Base-by-base conservation (phyloP, 2,888 invertebrate species). In the Cheilosia urbana region DNA sequence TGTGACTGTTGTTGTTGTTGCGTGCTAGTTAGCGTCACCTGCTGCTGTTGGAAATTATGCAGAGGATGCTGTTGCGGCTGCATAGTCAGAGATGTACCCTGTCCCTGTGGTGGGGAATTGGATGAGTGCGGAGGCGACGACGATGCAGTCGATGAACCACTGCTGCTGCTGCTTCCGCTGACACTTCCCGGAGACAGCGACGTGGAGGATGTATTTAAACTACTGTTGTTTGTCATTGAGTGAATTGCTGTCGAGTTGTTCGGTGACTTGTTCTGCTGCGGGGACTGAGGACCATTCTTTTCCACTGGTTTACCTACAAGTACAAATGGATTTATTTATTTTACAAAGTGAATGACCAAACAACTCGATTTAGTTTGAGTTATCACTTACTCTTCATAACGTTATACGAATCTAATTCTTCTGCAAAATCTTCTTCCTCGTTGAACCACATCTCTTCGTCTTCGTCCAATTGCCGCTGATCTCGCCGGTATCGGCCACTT, bases 361-460 rank as follows among this genome's bases (percentile, higher is more conserved):
- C 45, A 65, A 63, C 47, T 37, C 30, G 13, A 15, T 37, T 63
- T 11, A 27, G n/a, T 40, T 17, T 40, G 11, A 30, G 15, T 21
- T 21, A 42, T 21, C 42, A 89, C 90, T 90, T 89, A 92, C 92
- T 91, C 90, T 92, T 92, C 90, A 92, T 92, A 87, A 91, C 92
- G 84, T 91, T 92, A 82, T 92, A 92, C 57, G 91, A 91, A 87
- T 92, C 92, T 51, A 92, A 90, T 85, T 95, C 96, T 90, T 98
- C 97, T 84, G 97, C 96, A 87, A 96, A 95, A 91, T 98, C 98
- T 91, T 98, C 98, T 88, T 99, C 99, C 89, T 98, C 98, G 91
- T 98, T 98, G 93, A 99, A 99, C 98, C 98, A 99, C 95, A 98
- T 97, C 93, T 99, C 99, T 91, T 99, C 99, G 89, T 99, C 99